Conservation (phyloP, 2,797 vertebrate genomes). For the Fistularia tabacaria region DNA sequence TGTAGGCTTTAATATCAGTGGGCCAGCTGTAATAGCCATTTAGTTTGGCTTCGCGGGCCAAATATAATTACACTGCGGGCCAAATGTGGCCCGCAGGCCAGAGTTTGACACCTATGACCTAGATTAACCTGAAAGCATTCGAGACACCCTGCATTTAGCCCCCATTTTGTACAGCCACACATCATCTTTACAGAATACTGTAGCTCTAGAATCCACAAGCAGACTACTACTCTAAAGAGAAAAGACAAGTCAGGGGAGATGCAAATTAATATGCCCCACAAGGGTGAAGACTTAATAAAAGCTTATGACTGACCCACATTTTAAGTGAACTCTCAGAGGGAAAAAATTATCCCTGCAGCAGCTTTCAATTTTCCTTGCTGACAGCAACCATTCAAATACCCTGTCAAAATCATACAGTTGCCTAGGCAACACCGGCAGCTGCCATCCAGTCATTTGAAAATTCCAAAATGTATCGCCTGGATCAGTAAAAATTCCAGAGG, state of each 20-base stretch:
- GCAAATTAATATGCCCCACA: constrained; percentile 63
- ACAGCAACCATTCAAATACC: constrained; percentile 66
- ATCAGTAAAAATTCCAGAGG: constrained; percentile 61
- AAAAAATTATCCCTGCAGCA: constrained; percentile 55
- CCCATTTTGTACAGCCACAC: constrained; percentile 21
- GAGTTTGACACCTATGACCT: no score
- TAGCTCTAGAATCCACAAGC: constrained; percentile 29
- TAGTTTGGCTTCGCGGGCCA: no score
- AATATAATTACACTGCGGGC: no score
- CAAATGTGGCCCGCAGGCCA: no score
- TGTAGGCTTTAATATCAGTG: no score
- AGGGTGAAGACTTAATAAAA: constrained; percentile 66
- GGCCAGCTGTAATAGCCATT: no score
- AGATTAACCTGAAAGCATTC: constrained; percentile 31
- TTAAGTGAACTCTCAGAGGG: constrained; percentile 61
- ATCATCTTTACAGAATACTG: constrained; percentile 41
- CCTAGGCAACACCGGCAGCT: constrained; percentile 69
- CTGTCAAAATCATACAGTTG: constrained; percentile 66
- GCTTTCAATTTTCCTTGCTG: constrained; percentile 55
- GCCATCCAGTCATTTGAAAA: constrained; percentile 59
- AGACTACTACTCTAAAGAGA: constrained; percentile 39
- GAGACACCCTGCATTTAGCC: constrained; percentile 34
- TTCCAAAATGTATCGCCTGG: constrained; percentile 52
- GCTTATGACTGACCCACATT: constrained; percentile 73
- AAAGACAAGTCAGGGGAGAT: constrained; percentile 53